Evolutionary conservation across 2,888 invertebrate genomes (phyloP).

Genomic region (Suillia variegata): DNA sequence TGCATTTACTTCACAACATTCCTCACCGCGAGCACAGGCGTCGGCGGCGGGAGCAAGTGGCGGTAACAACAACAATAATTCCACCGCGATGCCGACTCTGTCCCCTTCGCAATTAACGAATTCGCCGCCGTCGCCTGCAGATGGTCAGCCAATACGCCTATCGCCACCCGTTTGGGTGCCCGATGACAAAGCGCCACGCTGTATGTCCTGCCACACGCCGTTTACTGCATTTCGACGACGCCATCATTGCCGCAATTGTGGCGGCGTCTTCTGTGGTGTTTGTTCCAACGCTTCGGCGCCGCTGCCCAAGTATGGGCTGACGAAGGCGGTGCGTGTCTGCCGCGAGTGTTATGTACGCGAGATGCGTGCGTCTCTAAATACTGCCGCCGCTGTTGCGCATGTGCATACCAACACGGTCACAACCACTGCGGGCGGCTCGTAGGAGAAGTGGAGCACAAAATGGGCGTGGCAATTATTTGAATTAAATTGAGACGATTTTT

Average conservation of each 20-base stretch:
- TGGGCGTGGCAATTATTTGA: slow-evolving; percentile 32
- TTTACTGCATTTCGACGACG: slow-evolving; percentile 95
- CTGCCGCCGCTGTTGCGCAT: slow-evolving; percentile 9
- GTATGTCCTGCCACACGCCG: slow-evolving; percentile 89
- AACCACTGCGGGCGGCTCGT: slow-evolving; percentile 44
- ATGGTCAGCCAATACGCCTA: slow-evolving; percentile 25
- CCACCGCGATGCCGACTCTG: neutral
- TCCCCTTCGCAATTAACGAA: neutral
- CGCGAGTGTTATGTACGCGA: slow-evolving; percentile 58
- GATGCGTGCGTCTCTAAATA: slow-evolving; percentile 33
- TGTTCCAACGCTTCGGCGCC: slow-evolving; percentile 94
- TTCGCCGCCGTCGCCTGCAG: slow-evolving; percentile 21
- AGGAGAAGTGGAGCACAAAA: slow-evolving; percentile 27
- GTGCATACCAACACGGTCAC: slow-evolving; percentile 7
- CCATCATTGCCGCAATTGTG: slow-evolving; percentile 97
- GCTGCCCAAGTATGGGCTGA: slow-evolving; percentile 88
- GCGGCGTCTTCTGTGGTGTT: slow-evolving; percentile 88
- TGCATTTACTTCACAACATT: neutral
- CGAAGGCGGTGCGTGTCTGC: slow-evolving; percentile 93
- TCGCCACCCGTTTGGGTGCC: slow-evolving; percentile 92
- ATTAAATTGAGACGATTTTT: too few species aligned
- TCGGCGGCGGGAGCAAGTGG: neutral
- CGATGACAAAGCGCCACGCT: slow-evolving; percentile 87
- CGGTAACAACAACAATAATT: neutral
- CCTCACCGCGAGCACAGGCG: neutral